These are phyloP conservation scores for Drosophila mercatorum DNA, from an alignment of 2,888 invertebrate species.

Conservation along the genomic window DNA sequence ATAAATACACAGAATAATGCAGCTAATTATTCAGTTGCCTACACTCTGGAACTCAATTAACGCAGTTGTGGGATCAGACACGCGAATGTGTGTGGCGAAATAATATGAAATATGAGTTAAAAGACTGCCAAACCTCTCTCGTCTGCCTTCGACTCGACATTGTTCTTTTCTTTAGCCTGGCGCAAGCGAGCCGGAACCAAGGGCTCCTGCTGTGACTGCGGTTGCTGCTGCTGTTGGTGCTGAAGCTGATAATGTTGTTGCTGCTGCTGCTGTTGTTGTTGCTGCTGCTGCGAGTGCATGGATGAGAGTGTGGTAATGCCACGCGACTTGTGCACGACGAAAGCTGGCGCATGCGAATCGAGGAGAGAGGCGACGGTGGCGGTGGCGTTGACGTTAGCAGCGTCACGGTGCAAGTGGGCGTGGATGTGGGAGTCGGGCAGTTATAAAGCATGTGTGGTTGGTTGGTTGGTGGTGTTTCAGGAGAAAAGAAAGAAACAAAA, in stretches of 20 bases:
- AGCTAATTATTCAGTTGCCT: slow-evolving; percentile 27
- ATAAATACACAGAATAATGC: slow-evolving; percentile 30
- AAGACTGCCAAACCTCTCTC: slow-evolving; percentile 86
- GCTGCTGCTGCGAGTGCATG: slow-evolving; percentile 83
- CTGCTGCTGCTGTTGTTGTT: slow-evolving; percentile 43
- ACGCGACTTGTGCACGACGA: slow-evolving; percentile 92
- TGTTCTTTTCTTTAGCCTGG: slow-evolving; percentile 87
- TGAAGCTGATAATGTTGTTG: slow-evolving; percentile 19
- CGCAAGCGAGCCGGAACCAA: slow-evolving; percentile 86
- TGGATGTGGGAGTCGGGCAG: slow-evolving; percentile 33
- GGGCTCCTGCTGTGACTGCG: slow-evolving; percentile 85
- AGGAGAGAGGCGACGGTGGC: slow-evolving; percentile 18
- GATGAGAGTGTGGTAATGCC: slow-evolving; percentile 92
- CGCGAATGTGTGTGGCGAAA: slow-evolving; percentile 7
- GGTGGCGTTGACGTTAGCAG: slow-evolving; percentile 12
- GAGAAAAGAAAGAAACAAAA: slow-evolving; percentile 42
- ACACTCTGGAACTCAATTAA: slow-evolving; percentile 35
- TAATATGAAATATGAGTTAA: slow-evolving; percentile 37
- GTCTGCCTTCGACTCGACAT: slow-evolving; percentile 88
- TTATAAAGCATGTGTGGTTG: slow-evolving; percentile 37
- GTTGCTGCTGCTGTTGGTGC: slow-evolving; percentile 54
- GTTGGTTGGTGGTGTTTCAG: slow-evolving; percentile 24
- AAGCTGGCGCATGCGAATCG: slow-evolving; percentile 83
- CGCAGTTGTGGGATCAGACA: slow-evolving; percentile 8
- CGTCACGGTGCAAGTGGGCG: slow-evolving; percentile 37